Base-by-base conservation (phyloP, 2,113 vertebrate genomes). In the Lanius collurio region DNA sequence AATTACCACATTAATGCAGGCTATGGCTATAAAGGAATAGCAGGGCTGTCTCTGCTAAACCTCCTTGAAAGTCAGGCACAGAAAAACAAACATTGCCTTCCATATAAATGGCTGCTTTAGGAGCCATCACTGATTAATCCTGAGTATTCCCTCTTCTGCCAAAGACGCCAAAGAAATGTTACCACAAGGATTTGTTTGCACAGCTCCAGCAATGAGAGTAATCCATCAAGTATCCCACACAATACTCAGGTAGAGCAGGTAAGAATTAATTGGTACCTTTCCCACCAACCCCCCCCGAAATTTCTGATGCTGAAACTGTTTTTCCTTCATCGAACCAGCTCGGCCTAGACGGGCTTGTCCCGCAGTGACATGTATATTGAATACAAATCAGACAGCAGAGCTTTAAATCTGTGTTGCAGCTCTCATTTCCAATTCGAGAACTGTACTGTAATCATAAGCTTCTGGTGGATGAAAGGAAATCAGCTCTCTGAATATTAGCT, bases 401-500 rank as follows among this genome's bases (percentile, higher is more conserved):
- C 96, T 98, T 98, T 97, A 97, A 98, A 98, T 98, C 98, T 97
- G 97, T 97, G 96, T 98, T 97, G 95, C 98, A 98, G 98, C 98
- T 98, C 98, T 99, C 98, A 98, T 99, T 99, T 98, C 97, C 98
- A 98, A 99, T 99, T 99, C 98, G 97, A 98, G 98, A 98, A 98
- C 98, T 98, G 98, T 98, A 98, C 98, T 98, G 98, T 98, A 99
- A 99, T 99, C 98, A 99, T 98, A 97, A 98, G 98, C 98, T 98
- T 98, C 99, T 98, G 98, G 97, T 94, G 98, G 98, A 99, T 99
- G 98, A 99, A 99, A 99, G 98, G 98, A 98, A 98, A 98, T 98
- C 97, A 98, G 98, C 97, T 98, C 98, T 98, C 98, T 98, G 98
- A 99, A 99, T 99, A 99, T 99, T 99, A 99, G 99, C 98, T 99